phyloP scores from a whole-genome alignment of 2,113 vertebrate genomes.

The Apaloderma vittatum region DNA sequence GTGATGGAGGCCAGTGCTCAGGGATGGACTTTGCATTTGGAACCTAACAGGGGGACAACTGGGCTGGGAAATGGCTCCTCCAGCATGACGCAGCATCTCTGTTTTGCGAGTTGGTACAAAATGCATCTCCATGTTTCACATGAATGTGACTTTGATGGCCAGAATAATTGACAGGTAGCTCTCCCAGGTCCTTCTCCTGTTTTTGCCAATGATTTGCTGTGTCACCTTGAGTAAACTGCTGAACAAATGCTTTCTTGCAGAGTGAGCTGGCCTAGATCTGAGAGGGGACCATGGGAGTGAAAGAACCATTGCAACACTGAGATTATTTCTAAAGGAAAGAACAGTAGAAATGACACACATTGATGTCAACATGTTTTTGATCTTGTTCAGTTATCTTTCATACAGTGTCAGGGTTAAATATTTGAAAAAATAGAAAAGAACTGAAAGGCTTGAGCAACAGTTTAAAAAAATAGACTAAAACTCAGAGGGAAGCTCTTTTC shows the following conservation, averaged over 20 bases:
- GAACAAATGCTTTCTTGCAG: not conserved
- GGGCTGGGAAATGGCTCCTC: not conserved
- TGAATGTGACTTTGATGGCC: not conserved
- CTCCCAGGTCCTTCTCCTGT: not conserved
- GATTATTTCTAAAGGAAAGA: not conserved
- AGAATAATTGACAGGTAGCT: not conserved
- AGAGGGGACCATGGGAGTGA: not conserved
- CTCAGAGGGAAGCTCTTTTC: not conserved
- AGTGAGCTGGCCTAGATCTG: not conserved
- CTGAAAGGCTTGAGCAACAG: not conserved
- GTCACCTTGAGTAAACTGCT: not conserved
- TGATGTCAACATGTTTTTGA: not conserved
- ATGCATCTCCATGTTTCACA: not conserved
- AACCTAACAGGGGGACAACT: not conserved
- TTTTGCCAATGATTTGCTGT: not conserved
- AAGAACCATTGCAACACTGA: not conserved
- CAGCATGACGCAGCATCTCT: not conserved
- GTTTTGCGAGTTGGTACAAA: not conserved
- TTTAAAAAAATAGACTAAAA: not conserved
- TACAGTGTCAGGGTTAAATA: not conserved
- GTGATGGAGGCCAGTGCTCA: not conserved
- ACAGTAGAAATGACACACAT: not conserved
- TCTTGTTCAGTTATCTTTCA: not conserved
- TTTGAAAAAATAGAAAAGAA: not conserved
- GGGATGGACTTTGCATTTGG: conserved; percentile 7